Evolutionary conservation across 2,113 vertebrate genomes (phyloP).

Genomic region (Madoqua kirkii): DNA sequence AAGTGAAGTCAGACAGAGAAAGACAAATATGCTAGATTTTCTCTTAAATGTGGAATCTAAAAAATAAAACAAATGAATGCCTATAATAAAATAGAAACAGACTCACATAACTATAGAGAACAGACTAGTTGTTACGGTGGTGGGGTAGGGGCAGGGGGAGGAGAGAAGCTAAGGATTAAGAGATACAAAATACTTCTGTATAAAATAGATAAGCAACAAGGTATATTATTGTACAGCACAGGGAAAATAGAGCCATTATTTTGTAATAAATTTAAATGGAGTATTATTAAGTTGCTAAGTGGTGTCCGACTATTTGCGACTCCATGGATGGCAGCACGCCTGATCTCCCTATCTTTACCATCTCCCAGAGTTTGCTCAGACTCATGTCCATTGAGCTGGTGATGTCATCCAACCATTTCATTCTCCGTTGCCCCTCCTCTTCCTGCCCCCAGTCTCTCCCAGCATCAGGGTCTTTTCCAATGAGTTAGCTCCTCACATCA

Average conservation of each 20-base stretch:
- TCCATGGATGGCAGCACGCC: neutral
- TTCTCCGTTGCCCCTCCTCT: neutral
- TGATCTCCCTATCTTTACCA: neutral
- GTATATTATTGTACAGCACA: neutral
- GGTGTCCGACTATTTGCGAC: neutral
- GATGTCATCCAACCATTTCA: neutral
- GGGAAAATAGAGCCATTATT: neutral
- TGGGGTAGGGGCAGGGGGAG: accelerated
- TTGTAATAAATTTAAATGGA: neutral
- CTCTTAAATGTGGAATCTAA: neutral
- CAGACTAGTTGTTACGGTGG: neutral
- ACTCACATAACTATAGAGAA: neutral
- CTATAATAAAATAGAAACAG: neutral
- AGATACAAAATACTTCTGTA: neutral
- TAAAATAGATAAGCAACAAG: neutral
- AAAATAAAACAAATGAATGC: neutral
- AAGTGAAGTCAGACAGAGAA: neutral
- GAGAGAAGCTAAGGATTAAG: neutral
- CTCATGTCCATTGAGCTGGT: neutral
- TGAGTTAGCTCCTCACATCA: neutral
- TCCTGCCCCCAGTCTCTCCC: neutral
- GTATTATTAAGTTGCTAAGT: neutral
- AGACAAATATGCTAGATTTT: neutral
- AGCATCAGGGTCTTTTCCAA: neutral
- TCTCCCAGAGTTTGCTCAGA: neutral